Evolutionary conservation across 2,113 vertebrate genomes (phyloP), one percentile per base, ranked within the genome.

Genomic region (Helogale parvula): DNA sequence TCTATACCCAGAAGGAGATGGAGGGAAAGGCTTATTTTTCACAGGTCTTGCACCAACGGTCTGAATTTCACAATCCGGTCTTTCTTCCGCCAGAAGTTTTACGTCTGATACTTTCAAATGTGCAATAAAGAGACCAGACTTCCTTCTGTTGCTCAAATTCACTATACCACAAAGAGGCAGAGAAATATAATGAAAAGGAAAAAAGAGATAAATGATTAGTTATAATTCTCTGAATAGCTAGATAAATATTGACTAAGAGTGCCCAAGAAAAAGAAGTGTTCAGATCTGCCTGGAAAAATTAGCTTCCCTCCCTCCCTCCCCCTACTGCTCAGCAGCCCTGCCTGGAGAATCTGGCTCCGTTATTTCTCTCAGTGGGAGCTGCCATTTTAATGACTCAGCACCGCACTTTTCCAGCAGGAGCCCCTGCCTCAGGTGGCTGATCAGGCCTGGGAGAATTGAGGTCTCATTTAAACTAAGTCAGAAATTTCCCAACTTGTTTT

Each of bases 211-310:
- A 96, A 96, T 60, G 92, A 94, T 97, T 88, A 72, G 65, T 82
- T 93, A 60, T 71, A 88, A 88, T 77, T 90, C 97, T 65, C 81
- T 89, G 95, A 97, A 93, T 96, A 96, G 81, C 85, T 97, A 88
- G 96, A 97, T 97, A 97, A 98, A 97, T 98, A 98, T 97, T 96
- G 97, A 98, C 95, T 97, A 80, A 95, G 84, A 91, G 79, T 93
- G 89, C 83, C 33, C 35, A 76, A 72, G 86, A 94, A 93, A 96
- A 90, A 97, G 95, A 74, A 96, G 71, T n/a, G 0, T 90, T 96
- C n/a, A 12, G 94, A 93, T 97, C 97, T 97, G 96, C 93, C 96
- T 97, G 92, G 87, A 96, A 84, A 96, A 90, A 95, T 96, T 27
- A 88, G 81, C 90, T 92, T 82, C n/a, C 76, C 96, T 63, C 5